Conservation (phyloP, 2,113 vertebrate genomes). For the Zosterops borbonicus region DNA sequence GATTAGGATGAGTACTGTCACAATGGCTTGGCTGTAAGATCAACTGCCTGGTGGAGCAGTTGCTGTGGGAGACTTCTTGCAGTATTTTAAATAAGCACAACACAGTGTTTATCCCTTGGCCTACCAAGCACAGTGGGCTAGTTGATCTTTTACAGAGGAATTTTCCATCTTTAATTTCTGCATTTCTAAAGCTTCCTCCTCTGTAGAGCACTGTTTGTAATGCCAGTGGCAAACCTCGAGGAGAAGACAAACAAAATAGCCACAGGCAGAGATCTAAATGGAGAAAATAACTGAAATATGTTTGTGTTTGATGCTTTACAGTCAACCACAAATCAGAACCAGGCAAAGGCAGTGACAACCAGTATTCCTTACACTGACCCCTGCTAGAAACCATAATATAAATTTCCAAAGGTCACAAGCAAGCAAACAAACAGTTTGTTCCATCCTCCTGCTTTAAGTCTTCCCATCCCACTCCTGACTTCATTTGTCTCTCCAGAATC, state of each 20-base stretch:
- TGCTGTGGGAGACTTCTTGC: background rate
- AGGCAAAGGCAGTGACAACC: background rate
- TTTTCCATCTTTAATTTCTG: constrained; percentile 38
- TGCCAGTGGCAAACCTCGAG: background rate
- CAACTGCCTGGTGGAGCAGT: background rate
- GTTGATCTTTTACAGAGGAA: constrained; percentile 29
- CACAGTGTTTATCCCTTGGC: background rate
- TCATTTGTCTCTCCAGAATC: background rate
- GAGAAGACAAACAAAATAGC: constrained; percentile 33
- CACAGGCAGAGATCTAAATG: background rate
- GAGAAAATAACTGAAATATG: background rate
- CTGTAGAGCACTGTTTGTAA: background rate
- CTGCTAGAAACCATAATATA: background rate
- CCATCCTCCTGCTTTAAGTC: background rate
- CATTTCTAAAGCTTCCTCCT: constrained; percentile 10
- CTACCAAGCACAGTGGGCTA: background rate
- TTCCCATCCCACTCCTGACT: background rate
- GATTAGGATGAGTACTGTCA: background rate
- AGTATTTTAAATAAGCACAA: constrained; percentile 6
- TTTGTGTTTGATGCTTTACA: background rate
- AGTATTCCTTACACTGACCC: background rate
- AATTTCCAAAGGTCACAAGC: background rate
- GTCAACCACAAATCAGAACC: background rate
- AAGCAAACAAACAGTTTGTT: background rate
- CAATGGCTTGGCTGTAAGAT: background rate